These are phyloP conservation scores for Andrena cerasifolii DNA, from an alignment of 1,140 invertebrate species.

Conservation along the genomic window DNA sequence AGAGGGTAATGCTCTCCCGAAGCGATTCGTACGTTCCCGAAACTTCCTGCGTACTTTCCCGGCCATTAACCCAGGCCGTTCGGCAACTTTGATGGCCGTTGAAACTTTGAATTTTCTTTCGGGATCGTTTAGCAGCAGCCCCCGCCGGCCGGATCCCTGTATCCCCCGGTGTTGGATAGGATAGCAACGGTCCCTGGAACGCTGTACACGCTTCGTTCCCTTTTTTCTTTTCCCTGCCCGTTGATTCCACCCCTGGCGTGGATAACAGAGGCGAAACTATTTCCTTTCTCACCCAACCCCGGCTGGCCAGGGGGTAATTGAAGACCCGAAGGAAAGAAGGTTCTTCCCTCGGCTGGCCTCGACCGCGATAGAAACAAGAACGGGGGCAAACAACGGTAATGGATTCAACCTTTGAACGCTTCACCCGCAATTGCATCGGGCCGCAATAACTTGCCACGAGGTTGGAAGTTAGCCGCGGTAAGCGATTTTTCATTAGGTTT, in stretches of 20 bases:
- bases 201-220: slow-evolving; percentile 2
- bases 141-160: background rate
- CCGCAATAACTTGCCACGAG: slow-evolving; percentile 19
- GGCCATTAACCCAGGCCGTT: slow-evolving; percentile 50
- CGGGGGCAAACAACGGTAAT: slow-evolving; percentile 45
- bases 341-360: background rate
- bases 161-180: slow-evolving; percentile 38
- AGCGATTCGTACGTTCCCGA: slow-evolving; percentile 43
- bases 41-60: slow-evolving; percentile 47
- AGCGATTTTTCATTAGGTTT: slow-evolving; percentile 44
- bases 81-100: slow-evolving; percentile 43
- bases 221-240: slow-evolving; percentile 11
- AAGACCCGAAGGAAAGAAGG: slow-evolving; percentile 23
- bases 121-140: slow-evolving; percentile 36
- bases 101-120: slow-evolving; percentile 58
- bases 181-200: background rate
- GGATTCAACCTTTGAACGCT: slow-evolving; percentile 48
- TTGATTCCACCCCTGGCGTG: slow-evolving; percentile 6
- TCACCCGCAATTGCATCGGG: slow-evolving; percentile 34
- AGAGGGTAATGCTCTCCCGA: background rate
- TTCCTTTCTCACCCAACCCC: background rate
- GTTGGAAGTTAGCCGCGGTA: slow-evolving; percentile 9
- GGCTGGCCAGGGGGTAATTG: slow-evolving; percentile 17
- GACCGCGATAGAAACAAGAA: slow-evolving; percentile 40
- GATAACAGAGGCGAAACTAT: slow-evolving; percentile 29